A percentile compares a stretch with the other conserved stretches of the same genome.
These are phyloP conservation scores for Diabrotica undecimpunctata DNA, from an alignment of 1,140 invertebrate genomes.

Conservation along the genomic window DNA sequence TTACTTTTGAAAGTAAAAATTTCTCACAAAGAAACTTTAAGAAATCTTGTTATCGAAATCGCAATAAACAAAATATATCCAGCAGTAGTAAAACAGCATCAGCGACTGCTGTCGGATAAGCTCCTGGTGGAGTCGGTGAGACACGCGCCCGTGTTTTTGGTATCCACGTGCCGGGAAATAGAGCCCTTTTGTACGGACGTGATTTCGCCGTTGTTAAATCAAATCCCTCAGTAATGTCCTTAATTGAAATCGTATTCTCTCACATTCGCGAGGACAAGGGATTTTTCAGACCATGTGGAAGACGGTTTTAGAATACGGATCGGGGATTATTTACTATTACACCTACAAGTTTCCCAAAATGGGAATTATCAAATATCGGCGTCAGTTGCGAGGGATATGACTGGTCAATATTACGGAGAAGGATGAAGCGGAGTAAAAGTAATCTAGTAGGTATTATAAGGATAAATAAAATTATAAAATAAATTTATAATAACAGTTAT, in stretches of 20 bases:
- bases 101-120: conserved; percentile 34
- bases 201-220: conserved; percentile 39
- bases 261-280: conserved; percentile 12
- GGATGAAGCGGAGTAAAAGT: too few relatives aligned
- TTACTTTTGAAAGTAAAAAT: too few relatives aligned
- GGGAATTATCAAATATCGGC: too few relatives aligned
- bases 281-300: conserved; percentile 4
- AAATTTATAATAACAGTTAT: too few relatives aligned
- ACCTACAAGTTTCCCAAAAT: neutral
- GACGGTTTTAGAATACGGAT: neutral
- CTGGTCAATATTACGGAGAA: too few relatives aligned
- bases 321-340: neutral
- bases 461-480: too few relatives aligned
- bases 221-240: conserved; percentile 40
- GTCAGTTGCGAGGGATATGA: too few relatives aligned
- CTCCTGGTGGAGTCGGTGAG: conserved; percentile 29
- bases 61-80: neutral
- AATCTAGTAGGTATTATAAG: too few relatives aligned
- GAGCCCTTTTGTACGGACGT: conserved; percentile 41
- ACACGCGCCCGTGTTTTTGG: conserved; percentile 43
- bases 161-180: conserved; percentile 43
- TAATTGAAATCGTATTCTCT: conserved; percentile 44
- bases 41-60: too few relatives aligned
- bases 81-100: neutral
- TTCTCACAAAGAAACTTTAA: too few relatives aligned